These are phyloP conservation scores for Sorex maritimensis DNA, from an alignment of 2,797 vertebrate genomes.

Conservation along the genomic window DNA sequence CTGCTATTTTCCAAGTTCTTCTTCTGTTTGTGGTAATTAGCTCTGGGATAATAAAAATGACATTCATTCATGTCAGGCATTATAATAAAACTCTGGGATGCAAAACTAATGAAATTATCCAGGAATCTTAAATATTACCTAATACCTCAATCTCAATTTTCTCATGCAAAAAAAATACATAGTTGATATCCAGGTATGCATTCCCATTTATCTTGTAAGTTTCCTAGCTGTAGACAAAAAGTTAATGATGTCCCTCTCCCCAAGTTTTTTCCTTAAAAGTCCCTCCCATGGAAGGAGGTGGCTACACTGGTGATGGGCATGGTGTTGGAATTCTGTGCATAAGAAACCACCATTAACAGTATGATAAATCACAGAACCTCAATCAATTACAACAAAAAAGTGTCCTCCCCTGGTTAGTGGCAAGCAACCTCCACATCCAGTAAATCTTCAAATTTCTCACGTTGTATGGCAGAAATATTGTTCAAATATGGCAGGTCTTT, in stretches of 20 bases:
- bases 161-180: too few species aligned
- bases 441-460: background rate
- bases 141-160: too few species aligned
- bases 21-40: background rate
- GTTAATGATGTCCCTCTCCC: background rate
- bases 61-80: constrained; percentile 8
- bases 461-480: background rate
- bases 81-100: constrained; percentile 7
- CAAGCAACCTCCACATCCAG: background rate
- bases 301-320: too few species aligned
- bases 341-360: too few species aligned
- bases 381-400: too few species aligned
- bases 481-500: background rate
- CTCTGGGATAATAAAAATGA: background rate
- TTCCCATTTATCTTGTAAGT: too few species aligned
- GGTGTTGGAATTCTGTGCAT: too few species aligned
- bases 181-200: too few species aligned
- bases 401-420: too few species aligned
- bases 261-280: background rate
- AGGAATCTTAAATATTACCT: background rate
- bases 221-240: background rate
- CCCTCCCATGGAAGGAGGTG: too few species aligned
- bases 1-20: background rate
- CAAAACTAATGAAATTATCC: background rate
- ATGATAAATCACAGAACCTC: too few species aligned